Base-by-base conservation (phyloP, 2,888 invertebrate genomes). In the Platypus cylindrus region DNA sequence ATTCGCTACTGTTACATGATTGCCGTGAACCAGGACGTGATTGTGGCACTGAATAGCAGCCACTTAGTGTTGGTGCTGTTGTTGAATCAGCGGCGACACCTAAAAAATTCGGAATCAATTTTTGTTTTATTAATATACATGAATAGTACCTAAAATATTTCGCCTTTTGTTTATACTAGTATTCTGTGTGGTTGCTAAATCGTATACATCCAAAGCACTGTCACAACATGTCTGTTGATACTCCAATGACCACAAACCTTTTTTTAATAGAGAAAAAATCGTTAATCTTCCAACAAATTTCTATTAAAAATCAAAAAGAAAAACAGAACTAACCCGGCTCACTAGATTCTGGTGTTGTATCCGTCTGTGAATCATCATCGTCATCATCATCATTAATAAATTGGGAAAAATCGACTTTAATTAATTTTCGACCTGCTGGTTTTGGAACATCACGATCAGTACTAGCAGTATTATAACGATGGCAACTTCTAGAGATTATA, bases 361-460 rank as follows among this genome's bases (percentile, higher is more conserved):
- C 52, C 7, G 36, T 36, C 3, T 27, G 23, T 33, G 36, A 38
- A 29, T 41, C 41, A 22, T 64, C 65, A 12, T 70, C 69, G 30
- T 38, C 41, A 29, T 41, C 41, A 22, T 64, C 65, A 12, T 70
- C 69, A 28, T 70, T 70, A 35, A 68, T 65, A 39, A 80, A 67
- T 56, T 77, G 71, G 52, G 80, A 74, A 62, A 82, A 79, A 67
- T 86, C 85, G 43, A 85, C 83, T 71, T 85, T 85, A 64, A 87
- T 86, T 52, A 87, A 73, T 52, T 81, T 70, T 54, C 75, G 59
- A 16, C 57, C 61, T 55, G 72, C 70, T 14, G 50, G 46, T 38
- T 48, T 52, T 15, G 46, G 47, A 33, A 35, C 47, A 28, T 37
- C 40, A 30, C 27, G 34, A 11, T 43, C 37, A 2, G 32, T 15